A percentile compares a stretch with the other conserved stretches of the same genome.
Evolutionary conservation across 2,888 invertebrate species (phyloP).

Genomic region (Neoascia interrupta): DNA sequence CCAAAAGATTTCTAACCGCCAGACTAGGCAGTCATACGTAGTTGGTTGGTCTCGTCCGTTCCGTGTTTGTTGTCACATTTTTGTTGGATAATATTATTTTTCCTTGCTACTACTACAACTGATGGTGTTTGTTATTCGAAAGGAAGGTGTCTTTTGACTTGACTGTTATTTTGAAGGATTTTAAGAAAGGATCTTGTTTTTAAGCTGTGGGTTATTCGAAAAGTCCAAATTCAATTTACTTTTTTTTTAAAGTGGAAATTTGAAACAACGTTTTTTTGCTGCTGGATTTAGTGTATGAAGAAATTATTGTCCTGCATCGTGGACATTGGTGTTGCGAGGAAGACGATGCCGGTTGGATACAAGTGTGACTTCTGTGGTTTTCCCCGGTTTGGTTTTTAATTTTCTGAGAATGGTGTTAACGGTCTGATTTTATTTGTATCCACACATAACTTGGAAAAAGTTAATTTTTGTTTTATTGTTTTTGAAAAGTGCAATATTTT

Average conservation of each 20-base stretch:
- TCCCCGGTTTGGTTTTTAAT: not conserved
- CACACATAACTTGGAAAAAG: not conserved
- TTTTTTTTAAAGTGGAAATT: too few species aligned
- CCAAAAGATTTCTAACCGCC: conserved; percentile 76
- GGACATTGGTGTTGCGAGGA: conserved; percentile 24
- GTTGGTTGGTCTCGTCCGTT: conserved; percentile 68
- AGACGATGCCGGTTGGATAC: conserved; percentile 43
- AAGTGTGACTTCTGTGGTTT: conserved; percentile 28
- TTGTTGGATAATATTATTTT: conserved; percentile 63
- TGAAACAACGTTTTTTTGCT: too few species aligned
- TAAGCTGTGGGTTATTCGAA: not conserved
- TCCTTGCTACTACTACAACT: conserved; percentile 67
- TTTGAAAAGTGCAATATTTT: conserved; percentile 41
- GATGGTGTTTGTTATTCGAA: conserved; percentile 46
- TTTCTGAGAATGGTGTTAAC: conserved; percentile 1
- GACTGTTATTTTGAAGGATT: conserved; percentile 33
- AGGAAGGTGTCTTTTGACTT: too few species aligned
- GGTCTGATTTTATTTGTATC: conserved; percentile 1
- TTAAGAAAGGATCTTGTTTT: conserved; percentile 23
- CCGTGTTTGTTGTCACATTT: conserved; percentile 67
- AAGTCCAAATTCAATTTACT: not conserved
- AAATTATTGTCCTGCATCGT: conserved; percentile 23
- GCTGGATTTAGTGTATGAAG: too few species aligned
- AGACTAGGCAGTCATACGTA: conserved; percentile 72
- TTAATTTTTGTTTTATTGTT: not conserved